Evolutionary conservation across 2,888 invertebrate species (phyloP).

Genomic region (Polydrusus pterygomalis): DNA sequence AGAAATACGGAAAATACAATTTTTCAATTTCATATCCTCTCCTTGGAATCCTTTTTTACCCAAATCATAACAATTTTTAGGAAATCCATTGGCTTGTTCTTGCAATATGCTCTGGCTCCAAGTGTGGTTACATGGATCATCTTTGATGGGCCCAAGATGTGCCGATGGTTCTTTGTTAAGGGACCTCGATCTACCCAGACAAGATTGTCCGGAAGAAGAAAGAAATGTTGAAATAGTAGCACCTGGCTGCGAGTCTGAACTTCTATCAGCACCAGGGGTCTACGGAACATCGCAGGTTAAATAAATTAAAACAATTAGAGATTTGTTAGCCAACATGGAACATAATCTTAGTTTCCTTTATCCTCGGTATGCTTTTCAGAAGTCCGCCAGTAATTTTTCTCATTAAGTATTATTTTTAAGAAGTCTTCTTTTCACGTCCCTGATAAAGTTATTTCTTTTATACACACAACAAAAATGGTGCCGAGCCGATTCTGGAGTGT

Average conservation of each 20-base stretch:
- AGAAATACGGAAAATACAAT: no score
- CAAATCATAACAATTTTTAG: slow-evolving; percentile 69
- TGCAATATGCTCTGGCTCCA: slow-evolving; percentile 90
- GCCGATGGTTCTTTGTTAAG: slow-evolving; percentile 86
- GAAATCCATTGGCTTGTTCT: slow-evolving; percentile 88
- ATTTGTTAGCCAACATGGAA: no score
- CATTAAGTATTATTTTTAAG: no score
- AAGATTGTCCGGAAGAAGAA: slow-evolving; percentile 77
- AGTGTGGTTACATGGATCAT: slow-evolving; percentile 86
- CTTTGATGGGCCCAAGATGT: slow-evolving; percentile 85
- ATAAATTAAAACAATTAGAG: slow-evolving; percentile 51
- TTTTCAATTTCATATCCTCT: no score
- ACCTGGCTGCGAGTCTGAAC: slow-evolving; percentile 83
- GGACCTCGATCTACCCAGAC: slow-evolving; percentile 81
- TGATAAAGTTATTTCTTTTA: no score
- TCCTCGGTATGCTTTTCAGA: no score
- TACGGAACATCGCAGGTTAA: slow-evolving; percentile 76
- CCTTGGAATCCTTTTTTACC: neutral
- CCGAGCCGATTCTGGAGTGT: no score
- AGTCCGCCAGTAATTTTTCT: no score
- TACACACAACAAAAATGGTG: no score
- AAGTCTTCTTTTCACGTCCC: no score
- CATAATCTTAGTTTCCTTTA: no score
- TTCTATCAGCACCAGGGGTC: slow-evolving; percentile 69
- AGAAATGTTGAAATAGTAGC: slow-evolving; percentile 75